These are phyloP conservation scores for Mesoligia furuncula DNA, from an alignment of 2,888 invertebrate genomes.

Conservation along the genomic window DNA sequence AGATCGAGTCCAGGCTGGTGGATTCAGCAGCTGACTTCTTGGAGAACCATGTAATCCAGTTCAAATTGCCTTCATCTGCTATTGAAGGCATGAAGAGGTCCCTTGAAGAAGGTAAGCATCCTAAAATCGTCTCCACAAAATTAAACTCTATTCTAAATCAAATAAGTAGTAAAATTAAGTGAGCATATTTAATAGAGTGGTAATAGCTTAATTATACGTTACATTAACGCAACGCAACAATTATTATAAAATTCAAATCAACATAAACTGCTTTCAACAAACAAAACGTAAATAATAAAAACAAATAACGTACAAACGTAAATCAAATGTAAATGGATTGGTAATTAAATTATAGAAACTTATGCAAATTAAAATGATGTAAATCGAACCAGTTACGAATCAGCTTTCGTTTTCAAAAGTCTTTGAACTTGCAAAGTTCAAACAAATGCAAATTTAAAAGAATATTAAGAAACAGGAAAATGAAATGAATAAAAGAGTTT, in stretches of 20 bases:
- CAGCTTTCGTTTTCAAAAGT: conserved; percentile 32
- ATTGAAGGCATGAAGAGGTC: conserved; percentile 94
- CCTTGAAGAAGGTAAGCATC: conserved; percentile 93
- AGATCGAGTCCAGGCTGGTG: conserved; percentile 93
- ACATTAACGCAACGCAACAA: conserved; percentile 27
- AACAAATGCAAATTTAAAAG: background rate
- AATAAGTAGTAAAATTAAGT: conserved; percentile 25
- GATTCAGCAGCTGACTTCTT: conserved; percentile 94
- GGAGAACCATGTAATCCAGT: conserved; percentile 95
- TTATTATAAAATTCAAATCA: conserved; percentile 16
- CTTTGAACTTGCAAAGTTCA: conserved; percentile 13
- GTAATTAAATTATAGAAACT: conserved; percentile 7
- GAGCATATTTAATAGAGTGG: conserved; percentile 31
- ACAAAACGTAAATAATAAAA: background rate
- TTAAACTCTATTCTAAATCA: conserved; percentile 1
- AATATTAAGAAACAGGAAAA: conserved; percentile 11
- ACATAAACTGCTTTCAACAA: conserved; percentile 18
- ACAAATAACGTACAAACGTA: background rate
- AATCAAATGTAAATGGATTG: conserved; percentile 29
- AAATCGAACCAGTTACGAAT: background rate
- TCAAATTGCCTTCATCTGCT: conserved; percentile 94
- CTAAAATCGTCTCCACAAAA: background rate
- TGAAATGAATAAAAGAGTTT: conserved; percentile 26
- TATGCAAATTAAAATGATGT: conserved; percentile 25
- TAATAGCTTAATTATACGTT: conserved; percentile 42